A percentile compares a stretch with the other conserved stretches of the same genome.
phyloP scores from a whole-genome alignment of 2,888 invertebrate genomes.

The Chaetogeoica ovagalla region DNA sequence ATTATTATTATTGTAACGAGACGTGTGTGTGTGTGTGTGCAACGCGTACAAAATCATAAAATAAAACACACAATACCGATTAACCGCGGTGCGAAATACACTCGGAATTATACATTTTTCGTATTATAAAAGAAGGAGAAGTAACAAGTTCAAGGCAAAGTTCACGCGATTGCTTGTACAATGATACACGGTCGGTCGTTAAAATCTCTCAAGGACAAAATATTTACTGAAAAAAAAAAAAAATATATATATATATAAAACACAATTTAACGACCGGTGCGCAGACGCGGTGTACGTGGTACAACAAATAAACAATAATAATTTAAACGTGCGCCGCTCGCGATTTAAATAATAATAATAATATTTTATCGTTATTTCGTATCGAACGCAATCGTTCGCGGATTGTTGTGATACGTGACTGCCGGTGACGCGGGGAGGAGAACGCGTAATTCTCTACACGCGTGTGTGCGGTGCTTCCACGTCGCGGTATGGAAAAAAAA shows the following conservation, averaged over 20 bases:
- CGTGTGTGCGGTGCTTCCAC: neutral
- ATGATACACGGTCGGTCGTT: conserved; percentile 47
- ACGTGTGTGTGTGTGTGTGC: neutral
- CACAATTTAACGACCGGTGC: conserved; percentile 10
- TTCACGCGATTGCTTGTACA: conserved; percentile 43
- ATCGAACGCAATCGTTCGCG: conserved; percentile 32
- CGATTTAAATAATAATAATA: neutral
- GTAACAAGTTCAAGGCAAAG: conserved; percentile 51
- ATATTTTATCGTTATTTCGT: conserved; percentile 36
- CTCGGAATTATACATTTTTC: conserved; percentile 11
- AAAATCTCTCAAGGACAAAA: conserved; percentile 52
- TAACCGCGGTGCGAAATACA: conserved; percentile 46
- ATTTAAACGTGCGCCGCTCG: conserved; percentile 1
- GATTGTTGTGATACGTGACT: conserved; percentile 38
- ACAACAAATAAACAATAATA: conserved; percentile 4
- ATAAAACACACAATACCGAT: conserved; percentile 8
- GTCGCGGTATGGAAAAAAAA: neutral
- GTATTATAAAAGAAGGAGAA: no score
- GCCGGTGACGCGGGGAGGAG: no score
- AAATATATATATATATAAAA: no score
- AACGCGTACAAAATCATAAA: conserved; percentile 23
- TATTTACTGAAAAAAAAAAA: no score
- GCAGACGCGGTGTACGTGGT: no score
- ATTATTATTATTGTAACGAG: neutral
- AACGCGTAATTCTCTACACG: no score